Conservation (phyloP, 2,113 vertebrate genomes). For the Gavia stellata region DNA sequence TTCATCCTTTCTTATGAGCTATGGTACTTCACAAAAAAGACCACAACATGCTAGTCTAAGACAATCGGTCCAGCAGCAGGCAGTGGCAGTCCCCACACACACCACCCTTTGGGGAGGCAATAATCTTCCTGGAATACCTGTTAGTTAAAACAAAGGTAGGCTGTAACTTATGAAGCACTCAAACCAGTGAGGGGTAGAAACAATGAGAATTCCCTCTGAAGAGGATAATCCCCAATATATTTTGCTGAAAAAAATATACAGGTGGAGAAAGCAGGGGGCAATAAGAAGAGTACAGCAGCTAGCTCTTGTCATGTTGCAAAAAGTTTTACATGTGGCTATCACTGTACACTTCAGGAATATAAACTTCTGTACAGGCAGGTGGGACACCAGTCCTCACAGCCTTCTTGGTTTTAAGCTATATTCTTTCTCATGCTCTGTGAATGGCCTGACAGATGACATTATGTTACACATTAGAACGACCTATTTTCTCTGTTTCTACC, state of each 20-base stretch:
- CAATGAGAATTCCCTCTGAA: neutral
- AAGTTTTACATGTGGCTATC: neutral
- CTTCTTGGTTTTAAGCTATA: neutral
- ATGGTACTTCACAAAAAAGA: neutral
- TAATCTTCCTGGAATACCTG: neutral
- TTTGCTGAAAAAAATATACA: neutral
- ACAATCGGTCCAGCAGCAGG: neutral
- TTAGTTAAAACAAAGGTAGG: neutral
- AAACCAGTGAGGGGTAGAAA: neutral
- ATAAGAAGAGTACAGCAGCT: neutral
- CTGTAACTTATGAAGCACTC: neutral
- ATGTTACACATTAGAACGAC: neutral
- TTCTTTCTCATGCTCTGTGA: neutral
- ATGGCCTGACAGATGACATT: neutral
- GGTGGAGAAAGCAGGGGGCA: neutral
- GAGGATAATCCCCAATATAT: neutral
- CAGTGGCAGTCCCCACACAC: too few relatives aligned
- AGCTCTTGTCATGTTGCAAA: neutral
- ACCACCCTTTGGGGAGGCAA: neutral
- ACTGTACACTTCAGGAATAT: neutral
- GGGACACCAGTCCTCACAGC: neutral
- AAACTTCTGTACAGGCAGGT: neutral
- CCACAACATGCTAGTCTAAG: neutral
- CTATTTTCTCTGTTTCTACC: conserved; percentile 16
- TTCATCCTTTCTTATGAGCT: neutral